A percentile compares a stretch with the other conserved stretches of the same genome.
These are phyloP conservation scores for Leucoptera coffeella DNA, from an alignment of 2,888 invertebrate genomes.

Conservation along the genomic window DNA sequence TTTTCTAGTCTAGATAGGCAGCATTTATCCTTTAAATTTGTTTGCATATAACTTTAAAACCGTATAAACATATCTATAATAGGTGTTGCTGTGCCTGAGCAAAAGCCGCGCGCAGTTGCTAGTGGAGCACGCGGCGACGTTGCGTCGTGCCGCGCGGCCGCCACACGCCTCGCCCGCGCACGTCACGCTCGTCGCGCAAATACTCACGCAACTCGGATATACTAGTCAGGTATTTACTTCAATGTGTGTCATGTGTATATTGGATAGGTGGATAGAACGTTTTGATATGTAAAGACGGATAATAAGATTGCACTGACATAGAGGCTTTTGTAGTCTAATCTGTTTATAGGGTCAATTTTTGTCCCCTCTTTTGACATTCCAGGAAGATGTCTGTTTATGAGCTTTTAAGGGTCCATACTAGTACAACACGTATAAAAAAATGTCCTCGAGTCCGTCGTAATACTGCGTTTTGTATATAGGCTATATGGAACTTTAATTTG, in stretches of 20 bases:
- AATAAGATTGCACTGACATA: not conserved
- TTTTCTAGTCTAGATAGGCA: too few species aligned
- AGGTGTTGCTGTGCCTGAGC: conserved; percentile 70
- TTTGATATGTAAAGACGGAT: too few species aligned
- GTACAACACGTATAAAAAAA: too few species aligned
- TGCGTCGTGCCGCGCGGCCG: conserved; percentile 56
- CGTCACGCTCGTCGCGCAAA: conserved; percentile 61
- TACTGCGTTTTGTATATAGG: too few species aligned
- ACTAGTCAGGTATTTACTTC: conserved; percentile 52
- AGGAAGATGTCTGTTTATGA: too few species aligned
- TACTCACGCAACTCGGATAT: conserved; percentile 66
- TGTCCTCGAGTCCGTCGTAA: too few species aligned
- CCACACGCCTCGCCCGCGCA: conserved; percentile 59
- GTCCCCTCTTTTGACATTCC: too few species aligned
- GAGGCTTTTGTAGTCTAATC: not conserved
- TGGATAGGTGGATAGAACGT: too few species aligned
- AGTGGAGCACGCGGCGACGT: conserved; percentile 61
- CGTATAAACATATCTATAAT: conserved; percentile 3
- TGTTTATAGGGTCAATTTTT: not conserved
- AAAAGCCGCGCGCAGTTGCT: conserved; percentile 64
- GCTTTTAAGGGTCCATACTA: too few species aligned
- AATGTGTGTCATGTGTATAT: not conserved
- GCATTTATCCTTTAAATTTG: too few species aligned
- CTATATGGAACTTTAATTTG: too few species aligned
- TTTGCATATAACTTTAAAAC: too few species aligned